Conservation (phyloP, 2,888 invertebrate genomes). For the Parasteatoda lunata region DNA sequence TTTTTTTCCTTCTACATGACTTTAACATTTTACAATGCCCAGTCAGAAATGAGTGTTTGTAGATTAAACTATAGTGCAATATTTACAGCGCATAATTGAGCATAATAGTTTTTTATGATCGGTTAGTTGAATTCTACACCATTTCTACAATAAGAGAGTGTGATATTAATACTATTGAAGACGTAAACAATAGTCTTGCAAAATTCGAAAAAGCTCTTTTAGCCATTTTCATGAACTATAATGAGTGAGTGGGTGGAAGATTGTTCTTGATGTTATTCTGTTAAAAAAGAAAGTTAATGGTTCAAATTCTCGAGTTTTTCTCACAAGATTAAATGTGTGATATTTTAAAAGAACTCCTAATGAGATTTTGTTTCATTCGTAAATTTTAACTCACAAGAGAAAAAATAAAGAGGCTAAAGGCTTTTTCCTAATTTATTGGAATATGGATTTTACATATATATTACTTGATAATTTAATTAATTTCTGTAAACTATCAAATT, state of each 20-base stretch:
- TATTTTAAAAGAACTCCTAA: neutral
- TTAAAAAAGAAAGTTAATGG: conserved; percentile 17
- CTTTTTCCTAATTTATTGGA: too few species aligned
- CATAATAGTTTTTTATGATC: conserved; percentile 27
- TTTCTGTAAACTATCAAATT: too few species aligned
- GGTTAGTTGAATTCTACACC: conserved; percentile 23
- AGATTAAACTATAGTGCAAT: conserved; percentile 19
- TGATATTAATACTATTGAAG: conserved; percentile 39
- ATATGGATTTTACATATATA: too few species aligned
- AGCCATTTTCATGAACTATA: conserved; percentile 10
- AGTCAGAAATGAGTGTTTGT: neutral
- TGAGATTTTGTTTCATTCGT: too few species aligned
- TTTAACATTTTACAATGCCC: neutral
- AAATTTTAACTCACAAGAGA: too few species aligned
- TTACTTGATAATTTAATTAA: too few species aligned
- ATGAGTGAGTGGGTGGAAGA: conserved; percentile 38
- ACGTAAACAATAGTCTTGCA: conserved; percentile 42
- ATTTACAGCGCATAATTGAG: conserved; percentile 39
- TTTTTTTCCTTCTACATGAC: too few species aligned
- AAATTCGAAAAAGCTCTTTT: conserved; percentile 19
- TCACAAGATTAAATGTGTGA: conserved; percentile 33
- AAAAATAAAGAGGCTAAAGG: too few species aligned
- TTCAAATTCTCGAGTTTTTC: conserved; percentile 35
- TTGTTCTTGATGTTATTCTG: conserved; percentile 8
- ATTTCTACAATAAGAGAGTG: neutral